phyloP scores from a whole-genome alignment of 2,888 invertebrate species.

The Teleogryllus oceanicus region DNA sequence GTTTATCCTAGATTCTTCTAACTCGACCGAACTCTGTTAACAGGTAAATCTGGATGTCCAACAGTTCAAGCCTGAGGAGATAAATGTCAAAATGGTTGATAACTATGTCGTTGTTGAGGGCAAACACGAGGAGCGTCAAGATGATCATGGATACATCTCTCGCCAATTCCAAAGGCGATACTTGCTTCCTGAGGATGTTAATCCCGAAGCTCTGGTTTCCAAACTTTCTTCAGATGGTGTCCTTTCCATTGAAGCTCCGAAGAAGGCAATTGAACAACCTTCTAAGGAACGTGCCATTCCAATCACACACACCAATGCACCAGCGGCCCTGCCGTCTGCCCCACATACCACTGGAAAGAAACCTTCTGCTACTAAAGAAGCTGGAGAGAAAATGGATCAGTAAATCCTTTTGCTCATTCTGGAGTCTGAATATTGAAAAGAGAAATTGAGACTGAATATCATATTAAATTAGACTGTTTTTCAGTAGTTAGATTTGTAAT shows the following conservation, averaged over 20 bases:
- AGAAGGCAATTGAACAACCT: conserved; percentile 27
- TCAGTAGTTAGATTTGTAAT: too few species aligned
- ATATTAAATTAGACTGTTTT: too few species aligned
- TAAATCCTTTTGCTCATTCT: neutral
- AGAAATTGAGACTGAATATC: too few species aligned
- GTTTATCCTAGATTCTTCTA: too few species aligned
- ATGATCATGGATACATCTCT: conserved; percentile 51
- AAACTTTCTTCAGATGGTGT: conserved; percentile 47
- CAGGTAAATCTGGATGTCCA: conserved; percentile 45
- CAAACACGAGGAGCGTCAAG: conserved; percentile 52
- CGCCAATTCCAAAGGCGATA: conserved; percentile 52
- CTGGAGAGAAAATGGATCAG: neutral
- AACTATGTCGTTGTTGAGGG: conserved; percentile 48
- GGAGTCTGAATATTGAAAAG: too few species aligned
- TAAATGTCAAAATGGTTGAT: conserved; percentile 48
- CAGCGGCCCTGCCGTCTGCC: conserved; percentile 19
- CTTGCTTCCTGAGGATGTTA: conserved; percentile 48
- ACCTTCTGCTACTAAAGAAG: neutral
- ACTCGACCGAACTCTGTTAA: neutral
- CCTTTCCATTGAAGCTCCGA: conserved; percentile 45
- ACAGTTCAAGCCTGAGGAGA: conserved; percentile 48
- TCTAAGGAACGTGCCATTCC: conserved; percentile 26
- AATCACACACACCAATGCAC: conserved; percentile 25
- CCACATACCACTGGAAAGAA: neutral
- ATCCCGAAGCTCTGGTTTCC: conserved; percentile 45